Base-by-base conservation (phyloP, 2,113 vertebrate species). In the Equus przewalskii region DNA sequence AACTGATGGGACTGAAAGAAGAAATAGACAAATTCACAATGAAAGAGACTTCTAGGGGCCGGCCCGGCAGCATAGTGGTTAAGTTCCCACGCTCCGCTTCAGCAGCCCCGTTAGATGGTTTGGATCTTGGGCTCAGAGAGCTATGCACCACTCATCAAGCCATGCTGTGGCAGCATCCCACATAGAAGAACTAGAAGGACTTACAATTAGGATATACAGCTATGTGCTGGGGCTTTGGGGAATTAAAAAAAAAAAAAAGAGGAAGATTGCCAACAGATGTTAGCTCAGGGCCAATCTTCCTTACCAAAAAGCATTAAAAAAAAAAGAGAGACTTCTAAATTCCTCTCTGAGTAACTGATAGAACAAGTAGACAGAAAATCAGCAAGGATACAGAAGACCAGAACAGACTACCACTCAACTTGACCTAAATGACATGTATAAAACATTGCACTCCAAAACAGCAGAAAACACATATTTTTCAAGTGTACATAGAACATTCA, bases 321-420 rank as follows among this genome's bases (percentile, higher is more conserved):
- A 54, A 51, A 54, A 79, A 56, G 24, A 80, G 12, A 69, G 14
- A 69, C 60, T 79, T 83, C 46, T 64, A 78, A 94, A 65, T 41
- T 80, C 54, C n/a, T 79, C 36, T 86, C 64, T 75, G 30, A 86
- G 46, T 91, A 56, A 85, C 3, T 58, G 28, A 64, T 26, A 65
- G 30, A 80, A 91, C 22, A 86, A 95, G 51, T 54, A 95, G 30
- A 93, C 26, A 82, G 49, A 64, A 89, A 79, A 69, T 85, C n/a
- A 46, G 56, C 72, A 94, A 83, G 11, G 46, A 79, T 72, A 94
- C 7, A 72, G 62, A 95, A 91, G 41, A 84, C 41, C 12, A 58
- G 49, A 86, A 70, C 9, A 79, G 72, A 90, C 56, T 44, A 95
- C 28, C 69, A 65, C 65, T 75, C 67, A 82, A 64, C n/a, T 82